Percentiles rank a stretch among this genome's conserved stretches.
Conservation (phyloP, 2,113 vertebrate genomes). For the Caretta caretta region DNA sequence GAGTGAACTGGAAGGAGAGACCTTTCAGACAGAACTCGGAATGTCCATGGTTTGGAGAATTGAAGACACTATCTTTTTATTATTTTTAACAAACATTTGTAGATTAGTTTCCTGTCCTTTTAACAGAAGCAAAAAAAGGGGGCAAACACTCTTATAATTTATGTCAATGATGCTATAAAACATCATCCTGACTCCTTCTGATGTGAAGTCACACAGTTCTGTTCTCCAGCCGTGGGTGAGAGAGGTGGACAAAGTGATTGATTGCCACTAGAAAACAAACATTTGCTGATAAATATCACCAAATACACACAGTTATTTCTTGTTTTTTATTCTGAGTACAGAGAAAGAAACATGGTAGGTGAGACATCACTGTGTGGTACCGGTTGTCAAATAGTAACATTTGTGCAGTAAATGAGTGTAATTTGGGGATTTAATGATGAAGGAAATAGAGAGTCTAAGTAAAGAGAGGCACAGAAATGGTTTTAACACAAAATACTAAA, state of each 20-base stretch:
- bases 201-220: not conserved
- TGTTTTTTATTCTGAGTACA: constrained; percentile 21
- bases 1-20: not conserved
- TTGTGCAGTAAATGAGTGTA: constrained; percentile 9
- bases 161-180: not conserved
- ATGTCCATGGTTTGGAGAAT: not conserved
- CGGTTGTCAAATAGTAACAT: not conserved
- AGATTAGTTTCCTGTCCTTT: not conserved
- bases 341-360: not conserved
- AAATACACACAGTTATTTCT: not conserved
- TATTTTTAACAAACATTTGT: not conserved
- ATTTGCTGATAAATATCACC: constrained; percentile 30
- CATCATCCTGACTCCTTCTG: not conserved
- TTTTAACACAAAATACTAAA: not conserved
- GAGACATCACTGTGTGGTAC: not conserved
- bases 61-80: not conserved
- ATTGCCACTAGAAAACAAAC: not conserved
- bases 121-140: not conserved
- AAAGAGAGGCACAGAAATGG: constrained; percentile 32
- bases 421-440: constrained; percentile 21
- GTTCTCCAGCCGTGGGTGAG: not conserved
- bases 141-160: not conserved
- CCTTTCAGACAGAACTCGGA: not conserved
- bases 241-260: not conserved
- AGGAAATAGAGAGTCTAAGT: not conserved